Base-by-base conservation (phyloP, 2,888 invertebrate genomes). In the Petrophora chlorosata region DNA sequence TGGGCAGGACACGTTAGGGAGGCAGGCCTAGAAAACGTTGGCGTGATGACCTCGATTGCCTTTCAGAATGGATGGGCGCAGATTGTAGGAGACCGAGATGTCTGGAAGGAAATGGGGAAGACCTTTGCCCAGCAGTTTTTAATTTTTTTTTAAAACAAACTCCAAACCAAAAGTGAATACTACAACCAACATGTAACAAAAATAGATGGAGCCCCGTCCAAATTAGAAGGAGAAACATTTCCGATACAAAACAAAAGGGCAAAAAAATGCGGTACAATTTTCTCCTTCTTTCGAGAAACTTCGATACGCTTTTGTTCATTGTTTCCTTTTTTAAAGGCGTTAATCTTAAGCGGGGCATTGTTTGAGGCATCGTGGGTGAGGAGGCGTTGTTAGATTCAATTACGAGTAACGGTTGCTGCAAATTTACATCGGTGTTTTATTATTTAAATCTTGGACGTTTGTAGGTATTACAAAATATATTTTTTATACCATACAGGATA, bases 261-360 rank as follows among this genome's bases (percentile, higher is more conserved):
- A 33, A 42, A 33, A 42, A 42, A 42, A 52, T 9, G 22, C 28
- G 12, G 26, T 19, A 25, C 34, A 35, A 28, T 51, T 46, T 42
- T 50, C 49, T 39, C 45, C 42, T 42, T 50, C 49, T 39, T 50
- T 25, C 45, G 30, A 43, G 52, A 47, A 52, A 46, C 42, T 52
- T 52, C 39, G 49, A 50, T 43, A 44, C 43, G 49, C 38, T 43
- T 33, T 50, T 43, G 34, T 49, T 33, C 17, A 46, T 47, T 43
- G 52, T 53, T 52, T 35, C 28, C 23, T 49, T 53, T 46, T 53
- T 53, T 47, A 43, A 19, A 42, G 36, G 52, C 43, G 47, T 47
- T 53, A 47, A 53, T 53, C 47, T 53, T 39, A 52, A 52, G 30
- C 46, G 42, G 40, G 41, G 41, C 22, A 44, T 50, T 52, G 42